Conservation (phyloP, 1,140 invertebrate genomes). For the Bradynema listronoti region DNA sequence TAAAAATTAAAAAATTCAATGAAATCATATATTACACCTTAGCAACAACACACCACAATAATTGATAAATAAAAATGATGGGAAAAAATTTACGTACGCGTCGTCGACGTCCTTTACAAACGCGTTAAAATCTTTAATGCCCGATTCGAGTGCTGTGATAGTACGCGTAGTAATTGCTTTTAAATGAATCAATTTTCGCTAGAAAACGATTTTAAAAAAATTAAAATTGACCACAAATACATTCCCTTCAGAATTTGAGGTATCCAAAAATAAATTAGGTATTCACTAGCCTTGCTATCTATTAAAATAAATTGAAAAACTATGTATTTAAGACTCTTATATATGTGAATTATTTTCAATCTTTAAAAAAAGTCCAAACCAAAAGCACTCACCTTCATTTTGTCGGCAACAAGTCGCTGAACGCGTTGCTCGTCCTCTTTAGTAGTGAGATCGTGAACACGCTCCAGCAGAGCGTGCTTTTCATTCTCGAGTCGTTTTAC, state of each 20-base stretch:
- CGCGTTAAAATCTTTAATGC: slow-evolving; percentile 10
- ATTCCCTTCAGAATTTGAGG: too few relatives aligned
- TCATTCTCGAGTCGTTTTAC: slow-evolving; percentile 10
- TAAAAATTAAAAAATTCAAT: too few relatives aligned
- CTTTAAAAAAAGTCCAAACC: background rate
- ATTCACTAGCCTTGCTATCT: too few relatives aligned
- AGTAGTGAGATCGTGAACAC: slow-evolving; percentile 5
- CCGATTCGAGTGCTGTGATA: slow-evolving; percentile 16
- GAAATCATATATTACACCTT: too few relatives aligned
- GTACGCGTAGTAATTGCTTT: slow-evolving; percentile 19
- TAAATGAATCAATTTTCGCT: slow-evolving; percentile 23
- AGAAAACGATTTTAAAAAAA: background rate
- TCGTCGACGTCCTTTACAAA: slow-evolving; percentile 19
- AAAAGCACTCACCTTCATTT: slow-evolving; percentile 9
- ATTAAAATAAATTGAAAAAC: background rate
- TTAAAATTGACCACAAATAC: background rate
- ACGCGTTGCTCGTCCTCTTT: slow-evolving; percentile 17
- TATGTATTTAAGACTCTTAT: background rate
- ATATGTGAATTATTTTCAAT: background rate
- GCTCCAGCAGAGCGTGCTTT: slow-evolving; percentile 9
- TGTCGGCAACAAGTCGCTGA: slow-evolving; percentile 16
- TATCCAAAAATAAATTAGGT: too few relatives aligned
- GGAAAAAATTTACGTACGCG: too few relatives aligned
- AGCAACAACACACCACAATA: too few relatives aligned
- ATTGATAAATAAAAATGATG: too few relatives aligned